Evolutionary conservation across 2,797 vertebrate genomes (phyloP).

Genomic region (Acrossocheilus fasciatus): DNA sequence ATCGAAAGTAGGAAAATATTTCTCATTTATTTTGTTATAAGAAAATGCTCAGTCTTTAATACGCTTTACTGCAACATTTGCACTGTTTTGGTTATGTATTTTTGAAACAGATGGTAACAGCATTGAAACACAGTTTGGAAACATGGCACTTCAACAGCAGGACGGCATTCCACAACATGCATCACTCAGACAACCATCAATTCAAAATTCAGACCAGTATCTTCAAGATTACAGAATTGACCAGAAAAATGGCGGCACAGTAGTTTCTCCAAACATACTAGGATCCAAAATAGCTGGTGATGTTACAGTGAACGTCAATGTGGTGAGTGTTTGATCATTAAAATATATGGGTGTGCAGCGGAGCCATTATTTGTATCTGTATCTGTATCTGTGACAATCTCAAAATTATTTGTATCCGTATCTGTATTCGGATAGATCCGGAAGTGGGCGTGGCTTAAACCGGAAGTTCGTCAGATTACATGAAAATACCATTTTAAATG

Average conservation of each 20-base stretch:
- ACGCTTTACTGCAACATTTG: neutral
- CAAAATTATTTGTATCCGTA: too few relatives aligned
- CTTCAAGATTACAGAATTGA: neutral
- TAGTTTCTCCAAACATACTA: neutral
- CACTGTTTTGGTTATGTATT: neutral
- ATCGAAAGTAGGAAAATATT: too few relatives aligned
- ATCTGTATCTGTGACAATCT: too few relatives aligned
- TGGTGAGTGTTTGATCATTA: conserved; percentile 5
- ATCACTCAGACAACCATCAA: neutral
- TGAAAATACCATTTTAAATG: too few relatives aligned
- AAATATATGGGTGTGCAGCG: neutral
- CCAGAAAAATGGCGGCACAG: neutral
- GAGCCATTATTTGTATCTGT: too few relatives aligned
- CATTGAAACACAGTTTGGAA: too few relatives aligned
- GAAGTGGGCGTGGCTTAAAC: too few relatives aligned
- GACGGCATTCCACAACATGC: neutral
- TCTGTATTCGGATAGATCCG: too few relatives aligned
- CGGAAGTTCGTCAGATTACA: too few relatives aligned
- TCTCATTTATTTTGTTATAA: too few relatives aligned
- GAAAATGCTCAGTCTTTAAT: neutral
- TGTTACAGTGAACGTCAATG: neutral
- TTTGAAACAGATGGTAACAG: neutral
- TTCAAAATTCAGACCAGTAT: neutral
- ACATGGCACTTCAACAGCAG: neutral
- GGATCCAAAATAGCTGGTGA: neutral